These are phyloP conservation scores for Anadara kagoshimensis DNA, from an alignment of 1,140 invertebrate genomes.

Conservation along the genomic window DNA sequence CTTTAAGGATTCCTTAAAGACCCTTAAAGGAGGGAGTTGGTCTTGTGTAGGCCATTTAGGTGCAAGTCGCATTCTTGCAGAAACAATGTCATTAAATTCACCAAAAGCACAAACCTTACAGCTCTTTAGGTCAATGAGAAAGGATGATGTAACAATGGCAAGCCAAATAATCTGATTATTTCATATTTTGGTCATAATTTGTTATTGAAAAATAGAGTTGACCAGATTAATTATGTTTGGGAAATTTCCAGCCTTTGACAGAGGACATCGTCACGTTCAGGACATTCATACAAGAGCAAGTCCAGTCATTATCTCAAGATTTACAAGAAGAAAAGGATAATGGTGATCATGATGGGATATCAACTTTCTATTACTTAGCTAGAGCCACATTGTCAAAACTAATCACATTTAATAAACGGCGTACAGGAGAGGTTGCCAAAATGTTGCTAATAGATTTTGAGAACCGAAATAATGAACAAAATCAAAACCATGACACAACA, in stretches of 20 bases:
- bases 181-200: not conserved
- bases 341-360: not conserved
- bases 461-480: too few species aligned
- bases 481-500: too few species aligned
- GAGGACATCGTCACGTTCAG: not conserved
- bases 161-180: not conserved
- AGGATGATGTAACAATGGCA: too few species aligned
- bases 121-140: too few species aligned
- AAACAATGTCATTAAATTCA: too few species aligned
- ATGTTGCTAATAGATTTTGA: too few species aligned
- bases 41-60: too few species aligned
- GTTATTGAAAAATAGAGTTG: not conserved
- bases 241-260: not conserved
- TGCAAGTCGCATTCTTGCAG: too few species aligned
- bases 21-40: too few species aligned
- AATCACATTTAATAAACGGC: slow-evolving; percentile 1
- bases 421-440: not conserved
- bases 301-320: not conserved
- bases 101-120: too few species aligned
- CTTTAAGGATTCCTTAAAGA: too few species aligned
- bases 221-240: not conserved
- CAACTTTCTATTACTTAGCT: slow-evolving; percentile 1
- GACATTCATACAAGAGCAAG: not conserved
- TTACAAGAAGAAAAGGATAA: not conserved
- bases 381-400: not conserved